Evolutionary conservation across 1,140 invertebrate genomes (phyloP).

Genomic region (Drosophila orena): DNA sequence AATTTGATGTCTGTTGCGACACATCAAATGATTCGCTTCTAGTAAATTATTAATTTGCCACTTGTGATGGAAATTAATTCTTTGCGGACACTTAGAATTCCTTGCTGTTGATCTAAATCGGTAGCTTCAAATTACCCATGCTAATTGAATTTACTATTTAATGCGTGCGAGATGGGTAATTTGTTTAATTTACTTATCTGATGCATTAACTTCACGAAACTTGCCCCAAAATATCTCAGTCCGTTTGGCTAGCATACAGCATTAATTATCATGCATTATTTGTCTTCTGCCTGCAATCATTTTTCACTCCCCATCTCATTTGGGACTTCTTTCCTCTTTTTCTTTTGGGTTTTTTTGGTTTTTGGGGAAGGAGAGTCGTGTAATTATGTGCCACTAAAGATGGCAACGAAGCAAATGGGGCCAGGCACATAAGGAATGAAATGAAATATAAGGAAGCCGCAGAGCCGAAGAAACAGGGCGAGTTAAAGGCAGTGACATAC

Average conservation of each 20-base stretch:
- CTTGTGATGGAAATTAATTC: not conserved
- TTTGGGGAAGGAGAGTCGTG: constrained; percentile 29
- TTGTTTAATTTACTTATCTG: not conserved
- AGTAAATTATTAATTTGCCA: not conserved
- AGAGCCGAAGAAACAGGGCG: constrained; percentile 41
- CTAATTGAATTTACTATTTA: not conserved
- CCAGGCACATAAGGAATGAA: constrained; percentile 42
- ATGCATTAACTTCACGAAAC: constrained; percentile 1
- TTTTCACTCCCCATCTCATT: constrained; percentile 49
- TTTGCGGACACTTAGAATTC: not conserved
- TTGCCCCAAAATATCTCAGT: constrained; percentile 28
- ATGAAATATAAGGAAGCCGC: constrained; percentile 36
- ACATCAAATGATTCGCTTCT: constrained; percentile 12
- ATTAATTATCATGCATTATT: constrained; percentile 46
- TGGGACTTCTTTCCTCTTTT: constrained; percentile 15
- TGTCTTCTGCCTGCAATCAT: constrained; percentile 49
- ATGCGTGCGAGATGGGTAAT: not conserved
- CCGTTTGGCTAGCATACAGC: constrained; percentile 11
- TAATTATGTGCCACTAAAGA: constrained; percentile 76
- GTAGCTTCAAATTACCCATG: not conserved
- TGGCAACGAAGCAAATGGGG: constrained; percentile 69
- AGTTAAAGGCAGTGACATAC: constrained; percentile 52
- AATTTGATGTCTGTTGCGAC: constrained; percentile 4
- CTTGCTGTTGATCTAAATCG: not conserved
- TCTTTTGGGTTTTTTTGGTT: constrained; percentile 34